phyloP scores from a whole-genome alignment of 1,140 invertebrate genomes.

The Drosophila cardini region DNA sequence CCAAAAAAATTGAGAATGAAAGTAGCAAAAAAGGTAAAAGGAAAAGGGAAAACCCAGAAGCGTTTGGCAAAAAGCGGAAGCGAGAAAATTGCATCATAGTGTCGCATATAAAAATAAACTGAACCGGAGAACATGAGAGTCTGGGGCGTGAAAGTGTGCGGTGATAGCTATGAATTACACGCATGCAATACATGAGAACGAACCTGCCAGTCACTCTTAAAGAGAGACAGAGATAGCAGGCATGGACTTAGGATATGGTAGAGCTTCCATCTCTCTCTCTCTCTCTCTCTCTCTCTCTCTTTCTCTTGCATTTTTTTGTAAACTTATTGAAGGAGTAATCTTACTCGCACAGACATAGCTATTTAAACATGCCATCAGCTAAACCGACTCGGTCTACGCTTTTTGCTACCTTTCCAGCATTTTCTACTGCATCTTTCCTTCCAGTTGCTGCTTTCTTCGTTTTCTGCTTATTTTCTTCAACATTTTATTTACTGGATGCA shows the following conservation, averaged over 20 bases:
- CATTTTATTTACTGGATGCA: constrained; percentile 66
- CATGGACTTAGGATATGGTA: background rate
- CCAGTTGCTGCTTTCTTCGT: background rate
- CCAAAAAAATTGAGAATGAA: constrained; percentile 18
- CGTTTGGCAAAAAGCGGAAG: constrained; percentile 60
- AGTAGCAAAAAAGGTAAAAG: constrained; percentile 9
- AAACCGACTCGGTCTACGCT: constrained; percentile 41
- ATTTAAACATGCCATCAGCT: constrained; percentile 76
- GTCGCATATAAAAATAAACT: constrained; percentile 80
- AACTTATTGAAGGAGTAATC: constrained; percentile 3
- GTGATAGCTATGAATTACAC: constrained; percentile 80
- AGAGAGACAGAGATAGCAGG: background rate
- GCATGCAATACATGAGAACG: constrained; percentile 60
- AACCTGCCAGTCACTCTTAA: constrained; percentile 22
- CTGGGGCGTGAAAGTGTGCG: constrained; percentile 47
- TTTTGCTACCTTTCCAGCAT: constrained; percentile 25
- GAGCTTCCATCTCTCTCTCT: background rate
- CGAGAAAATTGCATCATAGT: constrained; percentile 81
- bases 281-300: too few species aligned
- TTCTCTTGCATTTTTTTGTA: too few species aligned
- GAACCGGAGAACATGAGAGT: constrained; percentile 61
- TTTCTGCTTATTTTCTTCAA: constrained; percentile 33
- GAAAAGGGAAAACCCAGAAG: constrained; percentile 26
- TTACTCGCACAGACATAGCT: constrained; percentile 64
- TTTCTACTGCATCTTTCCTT: background rate